Evolutionary conservation across 2,797 vertebrate species (phyloP).

Genomic region (Rhinoraja longicauda): DNA sequence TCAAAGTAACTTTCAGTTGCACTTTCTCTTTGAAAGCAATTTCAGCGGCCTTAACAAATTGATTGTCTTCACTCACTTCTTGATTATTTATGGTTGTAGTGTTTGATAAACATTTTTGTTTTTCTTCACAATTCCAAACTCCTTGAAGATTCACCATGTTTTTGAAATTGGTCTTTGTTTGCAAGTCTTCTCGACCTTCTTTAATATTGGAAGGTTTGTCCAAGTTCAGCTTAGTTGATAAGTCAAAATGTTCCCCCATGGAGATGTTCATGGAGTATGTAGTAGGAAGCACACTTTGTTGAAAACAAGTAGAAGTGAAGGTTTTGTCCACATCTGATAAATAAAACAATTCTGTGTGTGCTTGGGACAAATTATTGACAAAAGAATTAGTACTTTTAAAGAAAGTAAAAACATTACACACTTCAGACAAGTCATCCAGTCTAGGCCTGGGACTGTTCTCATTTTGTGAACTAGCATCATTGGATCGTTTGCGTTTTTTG

Average conservation of each 20-base stretch:
- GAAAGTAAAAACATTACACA: background rate
- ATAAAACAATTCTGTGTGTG: background rate
- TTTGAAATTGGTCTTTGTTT: background rate
- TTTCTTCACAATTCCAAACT: background rate
- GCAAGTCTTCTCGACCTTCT: background rate
- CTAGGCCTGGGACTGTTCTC: background rate
- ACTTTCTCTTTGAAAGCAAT: background rate
- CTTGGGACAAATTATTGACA: background rate
- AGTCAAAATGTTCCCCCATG: background rate
- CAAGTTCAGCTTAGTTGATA: background rate
- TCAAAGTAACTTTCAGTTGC: background rate
- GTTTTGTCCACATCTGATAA: constrained; percentile 1
- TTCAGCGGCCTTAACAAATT: background rate
- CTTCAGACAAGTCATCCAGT: background rate
- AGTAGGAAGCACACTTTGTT: background rate
- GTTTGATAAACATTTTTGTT: background rate
- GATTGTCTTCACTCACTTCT: background rate
- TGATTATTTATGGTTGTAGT: background rate
- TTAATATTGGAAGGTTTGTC: background rate
- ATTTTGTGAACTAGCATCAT: background rate
- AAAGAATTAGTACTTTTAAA: background rate
- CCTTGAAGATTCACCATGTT: background rate
- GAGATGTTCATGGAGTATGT: background rate
- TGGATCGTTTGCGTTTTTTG: constrained; percentile 21
- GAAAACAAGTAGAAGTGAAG: constrained; percentile 6